A percentile compares a stretch with the other conserved stretches of the same genome.
Evolutionary conservation across 2,113 vertebrate species (phyloP).

Genomic region (Hoplias malabaricus): DNA sequence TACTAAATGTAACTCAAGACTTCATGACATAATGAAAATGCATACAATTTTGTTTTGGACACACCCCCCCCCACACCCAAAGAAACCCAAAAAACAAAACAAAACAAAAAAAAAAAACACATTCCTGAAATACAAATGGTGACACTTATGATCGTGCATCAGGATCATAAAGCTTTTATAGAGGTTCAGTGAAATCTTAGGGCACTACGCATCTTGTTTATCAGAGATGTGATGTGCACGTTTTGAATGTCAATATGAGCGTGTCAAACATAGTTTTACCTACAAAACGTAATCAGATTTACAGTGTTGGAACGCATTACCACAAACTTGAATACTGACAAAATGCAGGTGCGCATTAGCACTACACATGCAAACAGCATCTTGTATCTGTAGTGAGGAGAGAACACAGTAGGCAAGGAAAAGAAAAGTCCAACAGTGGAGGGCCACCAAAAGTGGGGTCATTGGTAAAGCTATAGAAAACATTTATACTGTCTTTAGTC

Average conservation of each 20-base stretch:
- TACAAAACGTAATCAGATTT: neutral
- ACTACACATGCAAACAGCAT: constrained; percentile 42
- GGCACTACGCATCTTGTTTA: neutral
- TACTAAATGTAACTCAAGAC: neutral
- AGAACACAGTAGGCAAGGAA: constrained; percentile 22
- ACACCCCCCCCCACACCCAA: too few relatives aligned
- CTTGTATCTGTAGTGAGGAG: neutral
- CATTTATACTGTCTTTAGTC: constrained; percentile 21
- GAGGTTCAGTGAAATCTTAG: too few relatives aligned
- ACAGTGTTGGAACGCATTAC: neutral
- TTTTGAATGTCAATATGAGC: neutral
- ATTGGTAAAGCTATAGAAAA: constrained; percentile 33
- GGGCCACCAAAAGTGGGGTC: constrained; percentile 20
- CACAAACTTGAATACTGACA: constrained; percentile 15
- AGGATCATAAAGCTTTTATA: neutral
- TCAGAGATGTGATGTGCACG: neutral
- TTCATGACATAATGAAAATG: neutral
- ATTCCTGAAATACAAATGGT: too few relatives aligned
- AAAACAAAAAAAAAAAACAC: neutral
- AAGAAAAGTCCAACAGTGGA: constrained; percentile 26
- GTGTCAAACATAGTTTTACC: neutral
- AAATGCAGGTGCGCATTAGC: constrained; percentile 19
- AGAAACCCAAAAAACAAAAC: too few relatives aligned
- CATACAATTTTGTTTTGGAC: neutral
- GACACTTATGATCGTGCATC: too few relatives aligned